Evolutionary conservation across 2,888 invertebrate species (phyloP).

Genomic region (Drosophila imparisetae): DNA sequence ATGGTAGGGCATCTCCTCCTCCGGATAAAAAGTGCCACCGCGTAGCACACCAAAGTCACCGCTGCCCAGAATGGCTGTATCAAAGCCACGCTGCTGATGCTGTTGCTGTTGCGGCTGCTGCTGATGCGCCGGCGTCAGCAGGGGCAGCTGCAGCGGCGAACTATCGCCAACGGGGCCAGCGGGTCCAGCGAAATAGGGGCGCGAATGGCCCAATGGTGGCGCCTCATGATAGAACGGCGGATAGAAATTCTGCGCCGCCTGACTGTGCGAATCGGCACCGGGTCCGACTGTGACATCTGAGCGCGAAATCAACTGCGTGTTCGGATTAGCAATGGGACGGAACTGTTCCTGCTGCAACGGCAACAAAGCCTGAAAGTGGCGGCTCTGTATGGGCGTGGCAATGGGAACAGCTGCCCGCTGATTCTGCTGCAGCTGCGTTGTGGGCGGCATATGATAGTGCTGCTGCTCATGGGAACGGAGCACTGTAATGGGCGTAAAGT

Average conservation of each 20-base stretch:
- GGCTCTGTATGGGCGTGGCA: slow-evolving; percentile 35
- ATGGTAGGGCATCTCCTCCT: slow-evolving; percentile 88
- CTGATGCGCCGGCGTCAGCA: slow-evolving; percentile 51
- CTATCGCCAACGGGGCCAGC: slow-evolving; percentile 68
- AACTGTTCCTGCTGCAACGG: slow-evolving; percentile 67
- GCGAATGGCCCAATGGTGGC: slow-evolving; percentile 87
- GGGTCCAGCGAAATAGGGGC: slow-evolving; percentile 87
- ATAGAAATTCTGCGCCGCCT: slow-evolving; percentile 89
- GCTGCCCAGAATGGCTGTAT: slow-evolving; percentile 90
- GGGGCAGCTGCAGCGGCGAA: slow-evolving; percentile 48
- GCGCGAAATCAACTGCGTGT: slow-evolving; percentile 57
- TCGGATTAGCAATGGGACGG: slow-evolving; percentile 67
- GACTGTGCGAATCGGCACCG: slow-evolving; percentile 82
- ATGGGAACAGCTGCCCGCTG: slow-evolving; percentile 15
- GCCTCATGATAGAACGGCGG: slow-evolving; percentile 89
- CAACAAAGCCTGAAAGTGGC: slow-evolving; percentile 51
- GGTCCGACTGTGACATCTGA: slow-evolving; percentile 51
- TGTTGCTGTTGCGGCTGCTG: slow-evolving; percentile 37
- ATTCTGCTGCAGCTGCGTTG: slow-evolving; percentile 59
- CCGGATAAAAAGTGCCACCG: slow-evolving; percentile 94
- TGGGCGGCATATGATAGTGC: slow-evolving; percentile 80
- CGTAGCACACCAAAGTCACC: slow-evolving; percentile 94
- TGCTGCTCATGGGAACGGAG: slow-evolving; percentile 83
- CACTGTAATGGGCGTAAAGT: slow-evolving; percentile 82
- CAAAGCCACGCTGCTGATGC: slow-evolving; percentile 84